phyloP scores from a whole-genome alignment of 2,797 vertebrate species.

The Florisuga fusca region DNA sequence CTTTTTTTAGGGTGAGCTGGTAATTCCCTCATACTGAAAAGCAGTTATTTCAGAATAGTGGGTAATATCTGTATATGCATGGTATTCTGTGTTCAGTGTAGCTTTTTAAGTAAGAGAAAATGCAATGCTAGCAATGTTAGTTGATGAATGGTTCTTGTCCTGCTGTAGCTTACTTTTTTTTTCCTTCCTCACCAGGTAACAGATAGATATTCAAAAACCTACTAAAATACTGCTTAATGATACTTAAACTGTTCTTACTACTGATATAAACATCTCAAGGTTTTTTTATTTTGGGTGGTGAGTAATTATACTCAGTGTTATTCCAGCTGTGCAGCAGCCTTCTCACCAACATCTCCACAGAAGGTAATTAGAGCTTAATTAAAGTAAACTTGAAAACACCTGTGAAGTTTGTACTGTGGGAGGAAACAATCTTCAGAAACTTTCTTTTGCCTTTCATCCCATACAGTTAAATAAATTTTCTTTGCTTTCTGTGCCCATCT shows the following conservation, averaged over 20 bases:
- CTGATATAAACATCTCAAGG: neutral
- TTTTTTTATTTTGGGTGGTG: neutral
- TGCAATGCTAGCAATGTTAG: neutral
- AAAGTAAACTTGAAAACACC: slow-evolving; percentile 9
- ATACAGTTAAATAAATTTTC: neutral
- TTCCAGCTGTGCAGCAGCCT: slow-evolving; percentile 20
- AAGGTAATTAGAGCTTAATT: slow-evolving; percentile 29
- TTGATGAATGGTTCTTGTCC: neutral
- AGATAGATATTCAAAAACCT: neutral
- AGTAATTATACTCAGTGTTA: neutral
- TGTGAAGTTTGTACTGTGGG: neutral
- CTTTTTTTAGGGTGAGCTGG: slow-evolving; percentile 3
- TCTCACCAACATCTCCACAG: neutral
- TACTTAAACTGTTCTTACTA: neutral
- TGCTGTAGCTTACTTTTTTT: neutral
- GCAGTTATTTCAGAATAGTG: neutral
- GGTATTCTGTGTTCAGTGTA: slow-evolving; percentile 45
- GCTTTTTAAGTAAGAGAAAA: neutral
- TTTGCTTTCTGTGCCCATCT: neutral
- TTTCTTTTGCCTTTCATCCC: neutral
- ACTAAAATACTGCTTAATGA: slow-evolving; percentile 3
- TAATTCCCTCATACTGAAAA: neutral
- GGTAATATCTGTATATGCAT: slow-evolving; percentile 62
- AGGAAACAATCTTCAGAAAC: neutral
- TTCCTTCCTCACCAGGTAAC: neutral